phyloP scores from a whole-genome alignment of 92 coral and sea anemone species.

The Epizoanthus scotinus region DNA sequence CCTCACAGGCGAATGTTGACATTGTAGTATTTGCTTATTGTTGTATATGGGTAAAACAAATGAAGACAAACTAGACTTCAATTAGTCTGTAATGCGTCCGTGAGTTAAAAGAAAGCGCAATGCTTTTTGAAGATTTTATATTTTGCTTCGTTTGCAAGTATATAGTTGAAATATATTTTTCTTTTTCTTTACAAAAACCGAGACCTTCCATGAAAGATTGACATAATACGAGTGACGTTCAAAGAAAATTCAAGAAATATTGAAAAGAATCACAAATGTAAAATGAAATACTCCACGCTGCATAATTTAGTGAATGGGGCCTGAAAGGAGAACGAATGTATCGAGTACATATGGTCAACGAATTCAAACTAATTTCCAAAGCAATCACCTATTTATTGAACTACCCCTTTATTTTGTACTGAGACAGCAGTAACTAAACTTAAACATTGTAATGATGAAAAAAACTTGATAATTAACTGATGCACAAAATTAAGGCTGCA shows the following conservation, averaged over 20 bases:
- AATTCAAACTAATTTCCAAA: too few relatives aligned
- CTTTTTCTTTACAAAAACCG: too few relatives aligned
- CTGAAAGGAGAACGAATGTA: too few relatives aligned
- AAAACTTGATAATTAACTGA: background rate
- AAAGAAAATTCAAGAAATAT: too few relatives aligned
- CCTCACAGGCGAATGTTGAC: conserved; percentile 4
- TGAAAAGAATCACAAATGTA: too few relatives aligned
- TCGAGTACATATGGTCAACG: too few relatives aligned
- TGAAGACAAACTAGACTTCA: conserved; percentile 8
- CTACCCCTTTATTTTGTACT: too few relatives aligned
- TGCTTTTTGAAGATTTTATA: background rate
- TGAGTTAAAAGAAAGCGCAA: conserved; percentile 9
- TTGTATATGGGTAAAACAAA: conserved; percentile 3
- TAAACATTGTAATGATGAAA: background rate
- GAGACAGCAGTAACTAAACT: background rate
- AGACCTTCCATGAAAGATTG: too few relatives aligned
- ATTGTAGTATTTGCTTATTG: conserved; percentile 22
- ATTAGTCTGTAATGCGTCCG: conserved; percentile 28
- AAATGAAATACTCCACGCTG: too few relatives aligned
- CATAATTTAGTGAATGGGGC: too few relatives aligned
- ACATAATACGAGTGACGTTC: too few relatives aligned
- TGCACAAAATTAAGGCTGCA: background rate
- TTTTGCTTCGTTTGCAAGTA: background rate
- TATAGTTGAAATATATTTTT: background rate
- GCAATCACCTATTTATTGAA: too few relatives aligned